Evolutionary conservation across 2,888 invertebrate genomes (phyloP), one percentile per base, ranked within the genome.

Genomic region (Thymelicus sylvestris): DNA sequence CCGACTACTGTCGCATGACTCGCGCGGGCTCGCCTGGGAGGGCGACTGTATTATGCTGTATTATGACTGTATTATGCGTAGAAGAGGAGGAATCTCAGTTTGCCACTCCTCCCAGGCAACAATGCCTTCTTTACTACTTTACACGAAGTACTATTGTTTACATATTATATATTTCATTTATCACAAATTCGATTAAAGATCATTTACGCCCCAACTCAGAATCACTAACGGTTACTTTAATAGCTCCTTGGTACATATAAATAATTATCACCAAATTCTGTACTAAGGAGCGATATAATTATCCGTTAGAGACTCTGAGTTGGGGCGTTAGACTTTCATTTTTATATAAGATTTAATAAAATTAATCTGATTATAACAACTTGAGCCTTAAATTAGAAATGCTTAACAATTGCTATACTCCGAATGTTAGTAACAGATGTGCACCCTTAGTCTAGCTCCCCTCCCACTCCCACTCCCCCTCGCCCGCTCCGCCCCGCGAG

Each of bases 321-420:
- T 19, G 19, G 19, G 19, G 19, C 2, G 19, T 0, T 19, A 19
- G 47, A 70, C 44, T 38, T 66, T 66, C 13, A 64, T 24, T 67
- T 41, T 59, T 61, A 41, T 55, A 65, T 57, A 66, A 62, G 61
- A 61, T 68, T 64, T 66, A 47, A 41, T 55, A 65, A 31, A 71
- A 41, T 55, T 67, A 31, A 71, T 57, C 47, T 65, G 69, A 66
- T 67, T 61, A 60, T 52, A 55, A 55, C 59, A 67, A 31, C 44
- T 63, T 68, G 68, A 68, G 68, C 55, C 68, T 68, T 68, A 68
- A 47, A 44, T 47, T 68, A 63, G 24, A 67, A 77, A 78, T 73
- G 74, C 76, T 75, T 71, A 78, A 76, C 76, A 79, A 74, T 67
- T 48, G 57, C 38, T 73, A 74, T 75, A 75, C 73, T 74, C 72